Base-by-base conservation (phyloP, 2,888 invertebrate species). In the Parochlus steinenii region DNA sequence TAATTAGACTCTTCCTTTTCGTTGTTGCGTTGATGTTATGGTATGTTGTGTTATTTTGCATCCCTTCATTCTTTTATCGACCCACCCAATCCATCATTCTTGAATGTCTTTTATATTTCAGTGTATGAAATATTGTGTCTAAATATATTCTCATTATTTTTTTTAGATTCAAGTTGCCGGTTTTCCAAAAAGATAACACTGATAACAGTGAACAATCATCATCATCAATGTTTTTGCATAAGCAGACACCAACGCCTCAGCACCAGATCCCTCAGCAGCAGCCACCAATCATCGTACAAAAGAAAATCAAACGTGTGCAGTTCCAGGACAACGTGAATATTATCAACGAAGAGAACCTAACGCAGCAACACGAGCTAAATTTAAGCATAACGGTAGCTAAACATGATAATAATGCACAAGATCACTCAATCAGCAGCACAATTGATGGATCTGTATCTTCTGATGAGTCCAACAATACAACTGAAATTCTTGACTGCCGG, bases 401-500 rank as follows among this genome's bases (percentile, higher is more conserved):
- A 53, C 30, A 30, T 18, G 31, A 32, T 22, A 55, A 56, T 30
- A 51, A 53, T 40, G 50, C 47, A 12, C 54, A 52, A 44, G 44
- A 15, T 45, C 41, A 23, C 44, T 43, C 20, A 42, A 31, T 50
- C 39, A 45, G 6, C 31, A 39, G 51, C 46, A 44, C 43, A 36
- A 36, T 30, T 19, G 30, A 36, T 25, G 30, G 36, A 4, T 36
- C 31, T 11, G 25, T 31, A 10, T 20, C 34, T n/a, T 33, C 33
- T 2, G 34, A 34, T 10, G 34, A 34, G n/a, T 34, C 34, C 7
- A 32, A 54, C 37, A 46, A 46, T 27, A 39, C 56, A 30, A 55
- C 58, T 10, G 58, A 58, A 45, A 56, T 58, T 4, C 43, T 58
- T 1, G 58, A 58, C 39, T 58, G 58, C 37, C 50, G 58, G 40